phyloP scores from a whole-genome alignment of 2,888 invertebrate genomes.

The Callyntrura guangdongensis region DNA sequence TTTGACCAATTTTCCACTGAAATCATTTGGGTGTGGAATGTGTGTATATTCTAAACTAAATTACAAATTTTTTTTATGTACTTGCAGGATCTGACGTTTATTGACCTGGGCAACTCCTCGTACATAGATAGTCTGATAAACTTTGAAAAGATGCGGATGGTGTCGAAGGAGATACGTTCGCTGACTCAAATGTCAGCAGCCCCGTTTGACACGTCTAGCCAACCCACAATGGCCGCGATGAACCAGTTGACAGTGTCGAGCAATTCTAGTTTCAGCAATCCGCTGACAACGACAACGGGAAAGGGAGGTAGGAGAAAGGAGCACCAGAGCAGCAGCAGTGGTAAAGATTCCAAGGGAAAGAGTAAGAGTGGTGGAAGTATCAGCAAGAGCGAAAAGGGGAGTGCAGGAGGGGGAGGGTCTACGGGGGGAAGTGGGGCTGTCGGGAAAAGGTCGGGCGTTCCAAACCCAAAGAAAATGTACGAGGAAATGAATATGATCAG shows the following conservation, averaged over 20 bases:
- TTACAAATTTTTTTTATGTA: constrained; percentile 85
- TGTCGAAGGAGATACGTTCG: constrained; percentile 97
- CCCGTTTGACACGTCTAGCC: constrained; percentile 90
- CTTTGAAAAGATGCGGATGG: constrained; percentile 99
- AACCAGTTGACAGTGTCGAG: constrained; percentile 93
- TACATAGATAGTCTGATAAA: constrained; percentile 96
- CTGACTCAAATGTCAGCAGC: constrained; percentile 98
- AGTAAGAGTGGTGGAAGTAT: constrained; percentile 38
- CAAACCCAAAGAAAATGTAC: constrained; percentile 99
- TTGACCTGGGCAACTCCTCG: constrained; percentile 98
- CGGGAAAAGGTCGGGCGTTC: constrained; percentile 85
- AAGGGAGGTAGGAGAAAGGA: constrained; percentile 92
- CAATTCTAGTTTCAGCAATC: constrained; percentile 87
- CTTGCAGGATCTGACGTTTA: constrained; percentile 96
- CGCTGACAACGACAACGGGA: constrained; percentile 90
- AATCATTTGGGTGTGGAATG: background rate
- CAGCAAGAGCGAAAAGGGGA: constrained; percentile 61
- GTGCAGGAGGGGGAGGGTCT: constrained; percentile 66
- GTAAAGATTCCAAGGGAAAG: constrained; percentile 55
- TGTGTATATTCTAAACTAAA: no score
- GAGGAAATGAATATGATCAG: constrained; percentile 90
- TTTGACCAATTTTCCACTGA: no score
- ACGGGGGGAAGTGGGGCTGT: constrained; percentile 56
- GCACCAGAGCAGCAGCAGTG: constrained; percentile 8
- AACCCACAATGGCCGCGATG: constrained; percentile 92